These are phyloP conservation scores for Heliconius charithonia DNA, from an alignment of 2,888 invertebrate genomes.

Conservation along the genomic window DNA sequence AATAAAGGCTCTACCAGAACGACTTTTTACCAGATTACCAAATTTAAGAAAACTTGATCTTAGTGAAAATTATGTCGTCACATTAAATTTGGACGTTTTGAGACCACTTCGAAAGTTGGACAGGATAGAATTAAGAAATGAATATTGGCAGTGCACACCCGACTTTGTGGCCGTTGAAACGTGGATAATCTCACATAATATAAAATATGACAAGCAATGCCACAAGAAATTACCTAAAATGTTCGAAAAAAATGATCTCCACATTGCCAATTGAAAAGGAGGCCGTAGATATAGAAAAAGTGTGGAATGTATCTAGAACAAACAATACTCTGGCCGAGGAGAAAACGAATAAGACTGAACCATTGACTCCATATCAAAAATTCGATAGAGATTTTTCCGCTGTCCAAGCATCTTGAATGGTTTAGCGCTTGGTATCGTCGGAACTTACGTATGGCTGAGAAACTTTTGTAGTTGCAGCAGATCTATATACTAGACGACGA, in stretches of 20 bases:
- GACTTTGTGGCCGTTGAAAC: conserved; percentile 69
- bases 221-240: conserved; percentile 74
- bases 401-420: conserved; percentile 72
- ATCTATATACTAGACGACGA: conserved; percentile 54
- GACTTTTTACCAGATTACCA: conserved; percentile 81
- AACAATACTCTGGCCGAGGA: conserved; percentile 53
- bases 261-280: conserved; percentile 60
- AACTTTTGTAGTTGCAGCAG: conserved; percentile 65
- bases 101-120: conserved; percentile 76
- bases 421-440: conserved; percentile 71
- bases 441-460: conserved; percentile 75
- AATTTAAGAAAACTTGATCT: conserved; percentile 84
- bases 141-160: conserved; percentile 83
- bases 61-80: conserved; percentile 85
- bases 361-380: conserved; percentile 67
- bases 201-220: conserved; percentile 78
- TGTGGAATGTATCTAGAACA: conserved; percentile 71
- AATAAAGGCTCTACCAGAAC: conserved; percentile 80
- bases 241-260: conserved; percentile 83
- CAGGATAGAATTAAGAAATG: conserved; percentile 80
- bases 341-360: conserved; percentile 50
- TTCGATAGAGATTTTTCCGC: conserved; percentile 76
- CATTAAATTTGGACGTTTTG: conserved; percentile 76
- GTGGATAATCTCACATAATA: conserved; percentile 70
- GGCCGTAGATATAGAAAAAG: conserved; percentile 64